These are phyloP conservation scores for Saccostrea glomerata DNA, from an alignment of 1,140 invertebrate genomes.

Conservation along the genomic window DNA sequence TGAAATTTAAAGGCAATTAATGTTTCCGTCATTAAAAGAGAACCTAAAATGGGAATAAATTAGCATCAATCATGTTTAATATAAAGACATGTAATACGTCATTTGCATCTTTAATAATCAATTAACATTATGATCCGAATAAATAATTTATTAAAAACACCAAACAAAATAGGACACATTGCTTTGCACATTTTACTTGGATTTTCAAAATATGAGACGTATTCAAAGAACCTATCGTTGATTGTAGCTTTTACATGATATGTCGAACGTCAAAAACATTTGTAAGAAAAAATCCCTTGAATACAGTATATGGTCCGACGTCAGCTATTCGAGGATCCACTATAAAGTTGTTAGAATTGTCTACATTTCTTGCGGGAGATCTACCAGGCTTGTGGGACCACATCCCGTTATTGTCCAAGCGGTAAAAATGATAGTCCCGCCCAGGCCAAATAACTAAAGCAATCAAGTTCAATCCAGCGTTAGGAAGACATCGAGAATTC, in stretches of 20 bases:
- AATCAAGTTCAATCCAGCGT: slow-evolving; percentile 41
- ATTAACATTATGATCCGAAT: too few relatives aligned
- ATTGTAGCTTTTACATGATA: not conserved
- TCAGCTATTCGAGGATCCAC: slow-evolving; percentile 41
- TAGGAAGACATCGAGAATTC: slow-evolving; percentile 11
- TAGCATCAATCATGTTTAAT: too few relatives aligned
- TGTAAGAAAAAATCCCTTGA: slow-evolving; percentile 45
- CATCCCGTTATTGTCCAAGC: slow-evolving; percentile 35
- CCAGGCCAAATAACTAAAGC: slow-evolving; percentile 53
- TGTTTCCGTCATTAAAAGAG: too few relatives aligned
- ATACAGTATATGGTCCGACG: slow-evolving; percentile 47
- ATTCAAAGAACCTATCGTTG: not conserved
- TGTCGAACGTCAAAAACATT: slow-evolving; percentile 17
- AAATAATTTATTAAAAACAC: too few relatives aligned
- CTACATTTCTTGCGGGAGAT: slow-evolving; percentile 44
- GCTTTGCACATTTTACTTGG: too few relatives aligned
- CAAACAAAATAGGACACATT: too few relatives aligned
- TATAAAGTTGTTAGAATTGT: slow-evolving; percentile 39
- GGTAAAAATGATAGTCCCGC: not conserved
- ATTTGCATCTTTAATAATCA: too few relatives aligned
- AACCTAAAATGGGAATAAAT: too few relatives aligned
- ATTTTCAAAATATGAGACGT: not conserved
- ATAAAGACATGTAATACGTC: too few relatives aligned
- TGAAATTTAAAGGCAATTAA: too few relatives aligned
- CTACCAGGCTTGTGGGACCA: slow-evolving; percentile 51